Conservation (phyloP, 1,140 invertebrate genomes). For the Drosophila simulans region DNA sequence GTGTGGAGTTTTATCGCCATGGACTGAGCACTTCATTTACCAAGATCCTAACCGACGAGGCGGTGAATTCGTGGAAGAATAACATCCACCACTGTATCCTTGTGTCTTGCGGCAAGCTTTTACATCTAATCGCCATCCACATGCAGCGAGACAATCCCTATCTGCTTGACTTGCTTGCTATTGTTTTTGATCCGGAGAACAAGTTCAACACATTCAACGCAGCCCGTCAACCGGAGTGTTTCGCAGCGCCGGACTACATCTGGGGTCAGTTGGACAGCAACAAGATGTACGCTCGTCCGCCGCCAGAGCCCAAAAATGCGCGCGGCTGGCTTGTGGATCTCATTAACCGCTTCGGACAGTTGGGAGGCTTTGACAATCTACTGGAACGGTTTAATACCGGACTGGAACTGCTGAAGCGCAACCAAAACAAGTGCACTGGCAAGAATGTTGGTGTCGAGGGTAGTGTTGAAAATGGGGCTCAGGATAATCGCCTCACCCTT, state of each 20-base stretch:
- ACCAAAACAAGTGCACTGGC: conserved; percentile 65
- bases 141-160: conserved; percentile 97
- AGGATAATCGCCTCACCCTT: conserved; percentile 87
- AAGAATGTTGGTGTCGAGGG: conserved; percentile 53
- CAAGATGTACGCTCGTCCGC: conserved; percentile 91
- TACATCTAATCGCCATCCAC: conserved; percentile 96
- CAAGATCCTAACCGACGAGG: conserved; percentile 99
- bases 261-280: conserved; percentile 82
- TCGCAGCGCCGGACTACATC: conserved; percentile 85
- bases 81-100: conserved; percentile 98
- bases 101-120: conserved; percentile 95
- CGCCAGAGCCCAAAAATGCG: conserved; percentile 90
- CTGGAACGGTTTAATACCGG: conserved; percentile 92
- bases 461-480: conserved; percentile 63
- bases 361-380: conserved; percentile 95
- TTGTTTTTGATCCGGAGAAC: conserved; percentile 96
- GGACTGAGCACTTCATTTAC: conserved; percentile 97
- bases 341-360: conserved; percentile 96
- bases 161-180: conserved; percentile 95
- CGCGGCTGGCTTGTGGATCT: conserved; percentile 98
- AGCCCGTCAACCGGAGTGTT: conserved; percentile 92
- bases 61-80: conserved; percentile 98
- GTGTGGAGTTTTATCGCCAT: conserved; percentile 97
- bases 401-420: conserved; percentile 83
- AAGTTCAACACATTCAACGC: conserved; percentile 98